phyloP scores from a whole-genome alignment of 2,888 invertebrate species.

The Brachypterus glaber region DNA sequence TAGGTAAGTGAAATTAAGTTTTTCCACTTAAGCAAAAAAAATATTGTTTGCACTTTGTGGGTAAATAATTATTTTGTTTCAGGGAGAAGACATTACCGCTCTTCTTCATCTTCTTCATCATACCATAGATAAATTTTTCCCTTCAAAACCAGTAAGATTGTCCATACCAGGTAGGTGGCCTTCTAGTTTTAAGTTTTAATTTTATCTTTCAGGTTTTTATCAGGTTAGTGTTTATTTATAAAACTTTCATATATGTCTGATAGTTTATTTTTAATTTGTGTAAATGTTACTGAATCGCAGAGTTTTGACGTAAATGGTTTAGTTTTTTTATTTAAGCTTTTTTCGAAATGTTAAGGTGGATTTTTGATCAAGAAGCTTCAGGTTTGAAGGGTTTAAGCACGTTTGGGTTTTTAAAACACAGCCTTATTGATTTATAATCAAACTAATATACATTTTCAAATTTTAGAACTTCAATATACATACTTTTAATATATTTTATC shows the following conservation, averaged over 20 bases:
- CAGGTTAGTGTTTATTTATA: conserved; percentile 27
- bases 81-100: conserved; percentile 5
- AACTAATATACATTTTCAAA: no score
- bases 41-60: conserved; percentile 1
- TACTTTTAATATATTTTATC: no score
- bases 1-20: conserved; percentile 23
- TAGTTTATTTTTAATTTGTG: not conserved
- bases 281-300: conserved; percentile 7
- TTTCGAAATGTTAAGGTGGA: no score
- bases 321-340: no score
- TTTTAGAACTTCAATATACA: no score
- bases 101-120: conserved; percentile 2
- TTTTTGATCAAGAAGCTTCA: no score
- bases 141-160: conserved; percentile 37
- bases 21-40: not conserved
- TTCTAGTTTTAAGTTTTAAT: conserved; percentile 25
- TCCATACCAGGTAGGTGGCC: conserved; percentile 36
- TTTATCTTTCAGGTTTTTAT: conserved; percentile 23
- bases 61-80: conserved; percentile 8
- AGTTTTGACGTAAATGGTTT: no score
- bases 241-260: no score
- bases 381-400: no score
- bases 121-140: not conserved
- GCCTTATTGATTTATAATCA: no score
- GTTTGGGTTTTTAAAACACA: no score